A percentile compares a stretch with the other conserved stretches of the same genome.
Evolutionary conservation across 2,797 vertebrate genomes (phyloP).

Genomic region (Gila robusta): DNA sequence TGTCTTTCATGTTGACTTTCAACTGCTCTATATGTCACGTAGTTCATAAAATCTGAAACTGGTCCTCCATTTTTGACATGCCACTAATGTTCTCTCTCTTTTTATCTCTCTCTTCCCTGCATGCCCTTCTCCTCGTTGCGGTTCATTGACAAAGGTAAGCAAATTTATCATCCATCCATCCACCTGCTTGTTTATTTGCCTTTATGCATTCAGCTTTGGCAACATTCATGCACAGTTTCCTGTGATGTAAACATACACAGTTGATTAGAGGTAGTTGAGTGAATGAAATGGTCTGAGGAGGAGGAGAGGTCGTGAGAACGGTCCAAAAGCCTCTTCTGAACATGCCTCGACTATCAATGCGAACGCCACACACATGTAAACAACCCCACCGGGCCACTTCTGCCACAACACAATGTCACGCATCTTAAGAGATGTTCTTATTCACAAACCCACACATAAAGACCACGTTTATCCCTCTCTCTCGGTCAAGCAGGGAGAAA

Average conservation of each 20-base stretch:
- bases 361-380: conserved; percentile 40
- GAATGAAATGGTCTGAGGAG: conserved; percentile 25
- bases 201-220: neutral
- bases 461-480: conserved; percentile 52
- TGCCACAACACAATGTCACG: conserved; percentile 47
- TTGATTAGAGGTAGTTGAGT: conserved; percentile 27
- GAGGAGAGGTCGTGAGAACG: conserved; percentile 56
- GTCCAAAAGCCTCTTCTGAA: conserved; percentile 27
- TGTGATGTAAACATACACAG: conserved; percentile 16
- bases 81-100: conserved; percentile 40
- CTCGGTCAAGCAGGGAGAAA: conserved; percentile 36
- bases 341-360: conserved; percentile 54
- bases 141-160: conserved; percentile 59
- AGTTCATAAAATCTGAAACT: neutral
- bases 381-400: conserved; percentile 45
- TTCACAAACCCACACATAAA: conserved; percentile 50
- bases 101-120: conserved; percentile 11
- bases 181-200: conserved; percentile 19
- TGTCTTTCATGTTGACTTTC: neutral
- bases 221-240: conserved; percentile 19
- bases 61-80: neutral
- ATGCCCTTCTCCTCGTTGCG: conserved; percentile 29
- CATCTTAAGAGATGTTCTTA: conserved; percentile 44
- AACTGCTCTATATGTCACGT: neutral
- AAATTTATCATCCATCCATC: conserved; percentile 21